These are phyloP conservation scores for Polyploca ridens DNA, from an alignment of 2,888 invertebrate species.

Conservation along the genomic window DNA sequence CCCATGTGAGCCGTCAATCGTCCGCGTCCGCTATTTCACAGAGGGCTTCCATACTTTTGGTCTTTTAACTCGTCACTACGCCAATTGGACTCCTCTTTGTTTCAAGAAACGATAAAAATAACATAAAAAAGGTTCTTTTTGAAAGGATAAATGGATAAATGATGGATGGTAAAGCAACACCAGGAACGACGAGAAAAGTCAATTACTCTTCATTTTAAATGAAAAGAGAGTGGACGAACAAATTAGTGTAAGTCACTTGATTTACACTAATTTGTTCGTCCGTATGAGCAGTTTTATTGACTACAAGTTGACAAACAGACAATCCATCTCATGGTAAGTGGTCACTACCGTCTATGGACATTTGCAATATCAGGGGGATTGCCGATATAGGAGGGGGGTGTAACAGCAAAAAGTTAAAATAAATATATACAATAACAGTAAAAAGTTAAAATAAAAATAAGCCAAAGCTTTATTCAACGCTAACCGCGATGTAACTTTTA, in stretches of 20 bases:
- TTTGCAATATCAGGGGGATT: too few relatives aligned
- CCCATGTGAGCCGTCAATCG: conserved; percentile 66
- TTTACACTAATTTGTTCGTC: too few relatives aligned
- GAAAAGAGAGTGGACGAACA: not conserved
- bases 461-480: conserved; percentile 6
- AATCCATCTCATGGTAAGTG: too few relatives aligned
- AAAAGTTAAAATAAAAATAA: not conserved
- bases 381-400: too few relatives aligned
- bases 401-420: not conserved
- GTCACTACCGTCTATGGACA: too few relatives aligned
- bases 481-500: conserved; percentile 22
- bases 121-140: not conserved
- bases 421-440: not conserved
- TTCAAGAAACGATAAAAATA: conserved; percentile 19
- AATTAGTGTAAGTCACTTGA: too few relatives aligned
- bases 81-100: conserved; percentile 31
- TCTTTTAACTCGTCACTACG: conserved; percentile 41
- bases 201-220: not conserved
- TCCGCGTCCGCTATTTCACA: conserved; percentile 37
- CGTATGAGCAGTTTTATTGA: too few relatives aligned
- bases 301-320: too few relatives aligned
- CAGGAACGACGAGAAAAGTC: not conserved
- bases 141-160: not conserved
- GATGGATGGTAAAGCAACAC: not conserved
- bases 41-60: conserved; percentile 44